Evolutionary conservation across 1,140 invertebrate species (phyloP), one percentile per base, ranked within the genome.

Genomic region (Atta cephalotes): DNA sequence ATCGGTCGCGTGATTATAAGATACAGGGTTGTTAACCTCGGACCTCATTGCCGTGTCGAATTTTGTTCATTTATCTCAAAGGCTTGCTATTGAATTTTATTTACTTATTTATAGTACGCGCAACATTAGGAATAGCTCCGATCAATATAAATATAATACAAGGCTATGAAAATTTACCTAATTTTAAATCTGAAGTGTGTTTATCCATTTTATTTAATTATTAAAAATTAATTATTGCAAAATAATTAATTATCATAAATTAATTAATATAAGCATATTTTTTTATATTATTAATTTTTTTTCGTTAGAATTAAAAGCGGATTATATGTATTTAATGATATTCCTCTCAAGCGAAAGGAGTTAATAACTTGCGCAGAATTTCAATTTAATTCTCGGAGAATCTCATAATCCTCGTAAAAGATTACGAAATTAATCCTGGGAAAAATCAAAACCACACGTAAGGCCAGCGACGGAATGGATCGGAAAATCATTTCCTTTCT

Each of bases 381-480:
- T 12, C 65, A 70, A 70, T 81, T 81, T 25, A 81, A 81, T 81
- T 81, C 49, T 70, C 49, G 31, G 65, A 18, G 49, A 25, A 31
- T 71, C 35, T 49, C 65, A 39, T 49, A 71, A 53, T 71, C n/a
- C 78, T 81, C 49, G 58, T 56, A 53, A 71, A 81, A 81, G 65
- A 81, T 81, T 71, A 71, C 65, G n/a, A 35, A 81, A 56, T 81
- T 81, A 58, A 81, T 81, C 49, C 66, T 51, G 53, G 31, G 49
- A 81, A 81, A 71, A 53, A 81, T 56, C 65, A 58, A 9, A 76
- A 84, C 0, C 28, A 76, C 49, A 71, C 65, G 79, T 81, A 88
- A 88, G 86, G 76, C 60, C 68, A 60, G 56, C 71, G 53, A 31
- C 68, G 25, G n/a, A 86, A 91, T 82, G 76, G 87, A 86, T 49